Percentiles rank a stretch among this genome's conserved stretches.
These are phyloP conservation scores for Climacteris rufus DNA, from an alignment of 2,113 vertebrate genomes.

Conservation along the genomic window DNA sequence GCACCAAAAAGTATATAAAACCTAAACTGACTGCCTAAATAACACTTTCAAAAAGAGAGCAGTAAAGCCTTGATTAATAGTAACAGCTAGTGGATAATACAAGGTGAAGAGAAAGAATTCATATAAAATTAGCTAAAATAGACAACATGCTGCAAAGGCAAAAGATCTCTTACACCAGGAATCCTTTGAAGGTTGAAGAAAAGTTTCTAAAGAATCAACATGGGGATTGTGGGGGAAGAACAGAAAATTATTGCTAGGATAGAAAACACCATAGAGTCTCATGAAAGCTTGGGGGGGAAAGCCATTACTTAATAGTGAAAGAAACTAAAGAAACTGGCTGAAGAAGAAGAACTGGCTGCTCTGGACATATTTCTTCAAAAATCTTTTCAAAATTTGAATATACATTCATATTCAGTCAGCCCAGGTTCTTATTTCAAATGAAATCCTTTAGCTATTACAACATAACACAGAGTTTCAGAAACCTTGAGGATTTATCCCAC, in stretches of 20 bases:
- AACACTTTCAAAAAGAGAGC: background rate
- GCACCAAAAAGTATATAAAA: background rate
- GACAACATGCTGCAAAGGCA: background rate
- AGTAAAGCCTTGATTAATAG: background rate
- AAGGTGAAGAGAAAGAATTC: background rate
- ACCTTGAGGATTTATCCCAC: background rate
- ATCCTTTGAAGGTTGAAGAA: background rate
- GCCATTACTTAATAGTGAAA: background rate
- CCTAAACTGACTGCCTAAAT: background rate
- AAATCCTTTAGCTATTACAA: background rate
- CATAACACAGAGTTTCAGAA: background rate
- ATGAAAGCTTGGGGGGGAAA: background rate
- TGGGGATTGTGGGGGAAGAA: background rate
- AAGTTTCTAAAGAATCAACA: background rate
- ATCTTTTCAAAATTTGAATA: background rate
- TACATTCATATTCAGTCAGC: background rate
- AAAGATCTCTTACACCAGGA: background rate
- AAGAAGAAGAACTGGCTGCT: no score
- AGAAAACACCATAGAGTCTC: background rate
- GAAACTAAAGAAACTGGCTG: no score
- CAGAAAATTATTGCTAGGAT: background rate
- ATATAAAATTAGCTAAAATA: background rate
- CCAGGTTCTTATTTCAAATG: background rate
- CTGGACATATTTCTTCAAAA: background rate
- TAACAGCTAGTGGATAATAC: background rate